Conservation (phyloP, 1,140 invertebrate species). For the Drosophila ercepeae region DNA sequence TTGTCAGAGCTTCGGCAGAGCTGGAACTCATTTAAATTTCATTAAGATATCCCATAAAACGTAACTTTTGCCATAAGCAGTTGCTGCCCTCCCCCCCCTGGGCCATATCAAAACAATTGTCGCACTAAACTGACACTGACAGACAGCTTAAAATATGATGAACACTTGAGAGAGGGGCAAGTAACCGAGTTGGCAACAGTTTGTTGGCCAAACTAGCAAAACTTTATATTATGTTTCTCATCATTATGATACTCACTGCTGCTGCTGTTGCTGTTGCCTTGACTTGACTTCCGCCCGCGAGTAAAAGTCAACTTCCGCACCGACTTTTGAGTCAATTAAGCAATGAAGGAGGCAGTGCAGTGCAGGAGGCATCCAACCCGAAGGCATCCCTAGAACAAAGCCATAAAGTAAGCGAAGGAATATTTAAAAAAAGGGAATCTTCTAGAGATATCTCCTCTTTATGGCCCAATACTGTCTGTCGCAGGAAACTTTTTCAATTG, state of each 20-base stretch:
- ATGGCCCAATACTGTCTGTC: neutral
- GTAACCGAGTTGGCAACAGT: conserved; percentile 46
- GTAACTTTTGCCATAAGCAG: conserved; percentile 58
- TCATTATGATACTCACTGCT: conserved; percentile 27
- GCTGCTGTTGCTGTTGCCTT: conserved; percentile 7
- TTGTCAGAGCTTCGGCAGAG: conserved; percentile 32
- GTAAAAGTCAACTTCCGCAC: conserved; percentile 67
- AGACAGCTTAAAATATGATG: conserved; percentile 61
- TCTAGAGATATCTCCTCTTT: neutral
- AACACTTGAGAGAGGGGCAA: conserved; percentile 21
- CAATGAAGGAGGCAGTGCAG: no score
- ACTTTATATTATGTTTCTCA: conserved; percentile 54
- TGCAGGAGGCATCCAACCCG: no score
- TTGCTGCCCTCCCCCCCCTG: conserved; percentile 1
- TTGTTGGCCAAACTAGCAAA: conserved; percentile 63
- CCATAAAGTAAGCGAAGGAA: neutral
- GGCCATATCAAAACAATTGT: conserved; percentile 67
- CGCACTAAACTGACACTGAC: conserved; percentile 63
- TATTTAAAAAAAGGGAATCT: neutral
- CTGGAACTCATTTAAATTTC: conserved; percentile 67
- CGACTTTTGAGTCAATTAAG: conserved; percentile 72
- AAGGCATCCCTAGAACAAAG: neutral
- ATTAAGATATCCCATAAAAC: conserved; percentile 62
- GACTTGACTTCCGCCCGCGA: conserved; percentile 67
- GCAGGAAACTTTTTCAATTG: conserved; percentile 52